A percentile compares a stretch with the other conserved stretches of the same genome.
Evolutionary conservation across 2,113 vertebrate species (phyloP).

Genomic region (Halcyon malimbica): DNA sequence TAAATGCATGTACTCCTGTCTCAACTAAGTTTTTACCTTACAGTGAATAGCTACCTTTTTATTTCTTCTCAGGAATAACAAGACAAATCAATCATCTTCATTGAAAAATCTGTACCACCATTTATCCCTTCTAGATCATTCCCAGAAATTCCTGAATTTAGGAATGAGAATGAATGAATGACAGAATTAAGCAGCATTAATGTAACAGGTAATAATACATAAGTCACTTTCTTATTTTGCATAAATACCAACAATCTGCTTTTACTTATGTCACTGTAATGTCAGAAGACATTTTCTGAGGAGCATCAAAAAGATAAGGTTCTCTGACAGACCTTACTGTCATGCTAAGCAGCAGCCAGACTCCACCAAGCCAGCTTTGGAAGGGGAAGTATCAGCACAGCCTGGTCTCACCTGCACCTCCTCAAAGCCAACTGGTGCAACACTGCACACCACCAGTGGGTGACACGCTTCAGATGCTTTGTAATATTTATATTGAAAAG

Average conservation of each 20-base stretch:
- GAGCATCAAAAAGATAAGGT: neutral
- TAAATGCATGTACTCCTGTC: neutral
- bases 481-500: neutral
- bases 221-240: neutral
- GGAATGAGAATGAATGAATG: neutral
- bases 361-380: fast-evolving
- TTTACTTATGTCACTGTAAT: neutral
- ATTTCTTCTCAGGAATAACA: neutral
- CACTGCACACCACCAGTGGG: fast-evolving
- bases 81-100: neutral
- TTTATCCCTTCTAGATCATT: neutral
- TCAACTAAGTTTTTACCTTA: neutral
- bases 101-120: neutral
- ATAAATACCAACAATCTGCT: neutral
- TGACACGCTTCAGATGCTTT: neutral
- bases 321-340: neutral
- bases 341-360: neutral
- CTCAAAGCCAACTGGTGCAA: neutral
- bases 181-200: neutral
- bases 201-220: neutral
- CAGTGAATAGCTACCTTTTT: neutral
- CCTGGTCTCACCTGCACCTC: neutral
- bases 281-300: neutral
- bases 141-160: neutral
- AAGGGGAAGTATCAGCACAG: neutral